Percentiles rank a stretch among this genome's conserved stretches.
phyloP scores from a whole-genome alignment of 2,113 vertebrate genomes.

The Noturus placidus region DNA sequence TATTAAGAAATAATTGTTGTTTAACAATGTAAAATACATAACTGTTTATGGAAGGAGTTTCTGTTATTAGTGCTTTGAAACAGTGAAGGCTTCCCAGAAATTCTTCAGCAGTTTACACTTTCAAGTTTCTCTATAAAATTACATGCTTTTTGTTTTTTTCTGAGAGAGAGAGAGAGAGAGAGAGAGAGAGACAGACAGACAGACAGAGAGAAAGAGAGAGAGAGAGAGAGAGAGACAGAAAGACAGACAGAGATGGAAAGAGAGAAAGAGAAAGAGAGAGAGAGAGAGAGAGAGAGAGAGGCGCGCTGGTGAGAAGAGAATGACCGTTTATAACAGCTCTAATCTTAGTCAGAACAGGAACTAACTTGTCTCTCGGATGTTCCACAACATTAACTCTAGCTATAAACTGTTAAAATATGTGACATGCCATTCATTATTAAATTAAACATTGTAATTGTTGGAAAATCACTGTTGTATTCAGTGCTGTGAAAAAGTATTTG shows the following conservation, averaged over 20 bases:
- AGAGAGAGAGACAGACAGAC: too few species aligned
- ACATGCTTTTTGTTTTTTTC: not conserved
- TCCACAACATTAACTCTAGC: not conserved
- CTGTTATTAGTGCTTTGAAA: not conserved
- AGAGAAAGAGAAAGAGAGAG: not conserved
- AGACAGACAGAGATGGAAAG: not conserved
- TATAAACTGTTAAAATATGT: not conserved
- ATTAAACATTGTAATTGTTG: not conserved
- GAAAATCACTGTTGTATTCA: not conserved
- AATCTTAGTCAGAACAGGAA: not conserved
- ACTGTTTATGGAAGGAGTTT: not conserved
- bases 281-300: not conserved
- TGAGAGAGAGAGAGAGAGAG: not conserved
- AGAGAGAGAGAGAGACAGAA: not conserved
- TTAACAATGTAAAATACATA: not conserved
- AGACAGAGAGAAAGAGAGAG: not conserved
- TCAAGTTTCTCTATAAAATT: not conserved
- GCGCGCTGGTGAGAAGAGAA: not conserved
- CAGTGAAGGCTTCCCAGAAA: not conserved
- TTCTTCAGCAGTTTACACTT: not conserved
- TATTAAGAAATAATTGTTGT: not conserved
- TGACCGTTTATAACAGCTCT: not conserved
- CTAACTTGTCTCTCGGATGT: not conserved
- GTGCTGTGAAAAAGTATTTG: too few species aligned
- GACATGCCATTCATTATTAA: not conserved